Conservation (phyloP, 2,888 invertebrate genomes). For the Prosapia bicincta region DNA sequence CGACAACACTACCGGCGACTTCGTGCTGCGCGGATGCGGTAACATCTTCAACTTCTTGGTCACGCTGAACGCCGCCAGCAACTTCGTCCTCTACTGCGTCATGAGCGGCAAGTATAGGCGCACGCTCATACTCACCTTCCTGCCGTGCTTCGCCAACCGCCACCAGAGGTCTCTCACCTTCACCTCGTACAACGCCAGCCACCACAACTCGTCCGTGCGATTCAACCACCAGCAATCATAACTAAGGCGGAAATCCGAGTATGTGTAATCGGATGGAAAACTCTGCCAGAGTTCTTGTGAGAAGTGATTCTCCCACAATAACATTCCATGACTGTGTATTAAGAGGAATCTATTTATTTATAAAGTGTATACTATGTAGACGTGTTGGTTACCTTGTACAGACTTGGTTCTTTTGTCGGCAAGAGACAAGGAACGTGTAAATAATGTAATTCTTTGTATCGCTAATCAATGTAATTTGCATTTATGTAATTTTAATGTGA, state of each 20-base stretch:
- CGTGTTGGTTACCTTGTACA: not conserved
- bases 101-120: conserved; percentile 70
- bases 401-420: no score
- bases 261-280: not conserved
- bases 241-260: not conserved
- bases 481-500: not conserved
- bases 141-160: conserved; percentile 36
- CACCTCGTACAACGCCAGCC: conserved; percentile 26
- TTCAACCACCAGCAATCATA: conserved; percentile 6
- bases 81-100: conserved; percentile 74
- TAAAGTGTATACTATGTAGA: not conserved
- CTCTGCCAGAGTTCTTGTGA: no score
- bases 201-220: conserved; percentile 26
- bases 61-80: conserved; percentile 68
- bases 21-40: conserved; percentile 54
- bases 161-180: conserved; percentile 30
- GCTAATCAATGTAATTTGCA: not conserved
- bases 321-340: no score
- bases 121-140: conserved; percentile 46
- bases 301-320: no score
- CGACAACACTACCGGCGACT: conserved; percentile 43
- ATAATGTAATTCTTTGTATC: not conserved
- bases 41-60: conserved; percentile 70
- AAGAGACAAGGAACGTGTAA: no score
- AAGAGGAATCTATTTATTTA: no score